Base-by-base conservation (phyloP, 2,888 invertebrate species). In the Drosophila nr. fundita region DNA sequence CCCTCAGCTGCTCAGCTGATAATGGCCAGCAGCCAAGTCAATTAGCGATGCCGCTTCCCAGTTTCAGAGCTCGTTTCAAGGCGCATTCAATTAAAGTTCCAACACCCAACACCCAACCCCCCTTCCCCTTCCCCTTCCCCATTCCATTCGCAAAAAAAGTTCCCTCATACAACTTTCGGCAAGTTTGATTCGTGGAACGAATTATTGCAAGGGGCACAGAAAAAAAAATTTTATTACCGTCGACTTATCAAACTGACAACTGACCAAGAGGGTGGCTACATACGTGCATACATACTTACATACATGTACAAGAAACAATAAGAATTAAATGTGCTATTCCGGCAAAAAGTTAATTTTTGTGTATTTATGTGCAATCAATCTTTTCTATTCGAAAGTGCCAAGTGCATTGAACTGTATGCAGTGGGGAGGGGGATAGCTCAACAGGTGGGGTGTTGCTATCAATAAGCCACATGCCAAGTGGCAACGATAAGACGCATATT, bases 1-100 rank as follows among this genome's bases (percentile, higher is more conserved):
- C 13, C 29, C 4, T 32, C 10, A 30, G 38, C 36, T 54, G 64
- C 4, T 32, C 10, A 30, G 38, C 36, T 54, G 64, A 78, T 75
- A 80, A 83, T 75, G 82, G 73, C 68, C 78, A 73, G 53, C 66
- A 68, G 82, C 73, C 73, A 72, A 83, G 87, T 84, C 84, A 85
- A 85, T 85, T 85, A 85, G 84, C 73, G 76, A 21, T 54, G 70
- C 61, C 58, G 71, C 68, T 52, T 38, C 38, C 42, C 68, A 60
- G 21, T 36, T 48, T 50, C 45, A 30, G 32, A 34, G 54, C 45
- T 21, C 30, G 32, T 21, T 52, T 52, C 40, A 34, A 18, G 27
- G 71, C 66, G 68, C 77, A 77, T 80, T 77, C 80, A 80, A 80
- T 80, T 80, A 80, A 80, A 80, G 61, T 78, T 66, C 63, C 54